Base-by-base conservation (phyloP, 2,888 invertebrate genomes). In the Eulithis prunata region DNA sequence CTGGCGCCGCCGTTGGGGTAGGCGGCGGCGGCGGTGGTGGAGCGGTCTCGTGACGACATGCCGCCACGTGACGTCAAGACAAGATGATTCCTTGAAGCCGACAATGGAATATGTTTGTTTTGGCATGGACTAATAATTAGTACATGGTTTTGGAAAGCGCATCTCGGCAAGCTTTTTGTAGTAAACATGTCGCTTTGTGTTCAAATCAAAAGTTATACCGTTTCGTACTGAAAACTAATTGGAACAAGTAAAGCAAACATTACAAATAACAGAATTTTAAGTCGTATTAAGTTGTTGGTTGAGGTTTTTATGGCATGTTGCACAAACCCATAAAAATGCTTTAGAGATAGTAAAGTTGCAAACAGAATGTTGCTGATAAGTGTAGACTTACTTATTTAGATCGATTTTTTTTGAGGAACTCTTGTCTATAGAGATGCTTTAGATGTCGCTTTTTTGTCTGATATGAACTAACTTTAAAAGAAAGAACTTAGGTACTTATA, bases 41-140 rank as follows among this genome's bases (percentile, higher is more conserved):
- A n/a, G n/a, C n/a, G 68, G 69, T 62, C 52, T 21, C 21, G 57
- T 69, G 66, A 71, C 71, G 73, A 56, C 70, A 67, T 28, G 60
- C 49, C 56, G 49, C 49, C 10, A 10, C 45, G 57, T 62, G 62
- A 57, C 63, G 57, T 57, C 38, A 47, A n/a, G 57, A 36, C 62
- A 57, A 21, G 21, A 21, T 21, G 8, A 36, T 12, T 7, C 12
- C 52, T n/a, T 12, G n/a, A 14, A 21, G 6, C 36, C 46, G 41
- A 43, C 58, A 58, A 58, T 52, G 28, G 43, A 51, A 43, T 28
- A 43, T 58, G 46, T 47, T 51, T 14, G 10, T 41, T 41, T 41
- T n/a, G n/a, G n/a, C n/a, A n/a, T n/a, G n/a, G n/a, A n/a, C n/a
- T n/a, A n/a, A n/a, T n/a, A n/a, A n/a, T n/a, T n/a, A n/a, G n/a